Evolutionary conservation across 2,113 vertebrate genomes (phyloP), one percentile per base, ranked within the genome.

Genomic region (Ramphastos sulfuratus): DNA sequence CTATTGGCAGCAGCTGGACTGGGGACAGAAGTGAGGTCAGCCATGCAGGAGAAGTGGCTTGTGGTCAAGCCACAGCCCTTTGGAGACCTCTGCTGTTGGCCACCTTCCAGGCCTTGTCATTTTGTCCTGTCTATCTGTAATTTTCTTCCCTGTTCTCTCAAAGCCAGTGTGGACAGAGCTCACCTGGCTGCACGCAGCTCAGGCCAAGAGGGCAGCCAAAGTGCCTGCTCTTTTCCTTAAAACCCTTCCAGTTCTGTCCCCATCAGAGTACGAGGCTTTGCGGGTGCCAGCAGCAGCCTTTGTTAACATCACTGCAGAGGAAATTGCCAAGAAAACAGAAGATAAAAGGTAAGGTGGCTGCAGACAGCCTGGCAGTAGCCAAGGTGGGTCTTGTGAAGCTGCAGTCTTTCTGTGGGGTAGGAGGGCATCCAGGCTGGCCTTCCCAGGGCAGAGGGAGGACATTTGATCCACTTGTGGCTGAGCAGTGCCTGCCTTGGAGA

Each of bases 261-360:
- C 98, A 16, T 93, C 64, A 1, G 99, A 99, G 87, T 98, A 98
- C 18, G 96, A 96, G 17, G 98, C 98, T 3, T 95, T 99, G 87
- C 93, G 85, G 84, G 90, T 95, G 44, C 98, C 97, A 8, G 98
- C 98, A 12, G 96, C 97, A 30, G 91, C 96, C 70, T 97, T 99
- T 82, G 96, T 97, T 73, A 98, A 87, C 2, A 65, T 98, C 44
- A 98, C 95, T 9, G 9, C 96, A 0, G 98, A 98, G 78, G 98
- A 99, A 50, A 82, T 98, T 31, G 30, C 97, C 91, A 98, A 98
- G 89, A 98, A 98, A 97, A 95, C 24, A 9, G 97, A 98, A 42
- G 97, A 97, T 3, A 97, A 96, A 85, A 97, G 98, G 99, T 99
- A 97, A 78, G 39, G 6, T 55, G 63, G 24, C 55, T 78, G 59